Evolutionary conservation across 2,113 vertebrate genomes (phyloP), one percentile per base, ranked within the genome.

Genomic region (Onychorhynchus coronatus): DNA sequence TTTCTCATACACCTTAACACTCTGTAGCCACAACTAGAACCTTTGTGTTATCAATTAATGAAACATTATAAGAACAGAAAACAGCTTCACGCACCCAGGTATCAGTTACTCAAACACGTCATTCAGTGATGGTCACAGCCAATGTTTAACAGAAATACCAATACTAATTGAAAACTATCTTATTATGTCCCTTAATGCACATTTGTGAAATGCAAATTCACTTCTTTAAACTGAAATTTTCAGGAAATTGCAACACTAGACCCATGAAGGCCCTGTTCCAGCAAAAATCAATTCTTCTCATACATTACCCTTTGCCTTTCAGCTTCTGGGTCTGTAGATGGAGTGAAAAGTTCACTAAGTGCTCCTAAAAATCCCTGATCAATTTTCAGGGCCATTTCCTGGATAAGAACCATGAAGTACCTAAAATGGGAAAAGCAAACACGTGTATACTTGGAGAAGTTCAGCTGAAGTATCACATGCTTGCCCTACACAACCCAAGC

Each of bases 341-440:
- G 98, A 10, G 98, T 99, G 59, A 99, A 98, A 23, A 99, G 85
- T 46, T 98, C 97, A 81, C 98, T 82, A 46, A 99, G 76, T 50
- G 98, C 99, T 59, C 97, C 98, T 78, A 99, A 98, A 97, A 99
- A 99, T 3, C 98, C 99, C 89, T 99, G 99, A 93, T 99, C 99
- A 14, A 99, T 92, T 98, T 99, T 99, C 88, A 99, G 97, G 5
- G 99, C 99, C 99, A 99, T 99, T 96, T 99, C 99, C 95, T 99
- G 99, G 88, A 99, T 99, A 81, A 99, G 98, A 88, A 99, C 99
- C 99, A 99, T 99, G 97, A 99, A 99, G 96, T 99, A 99, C 79
- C 99, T 99, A 81, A 39, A 87, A n/a, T 18, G 28, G 37, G 33
- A 44, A 85, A 91, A 85, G 47, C 11, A 21, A 61, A 63, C 7